Evolutionary conservation across 1,140 invertebrate species (phyloP).

Genomic region (Sycophila sp.): DNA sequence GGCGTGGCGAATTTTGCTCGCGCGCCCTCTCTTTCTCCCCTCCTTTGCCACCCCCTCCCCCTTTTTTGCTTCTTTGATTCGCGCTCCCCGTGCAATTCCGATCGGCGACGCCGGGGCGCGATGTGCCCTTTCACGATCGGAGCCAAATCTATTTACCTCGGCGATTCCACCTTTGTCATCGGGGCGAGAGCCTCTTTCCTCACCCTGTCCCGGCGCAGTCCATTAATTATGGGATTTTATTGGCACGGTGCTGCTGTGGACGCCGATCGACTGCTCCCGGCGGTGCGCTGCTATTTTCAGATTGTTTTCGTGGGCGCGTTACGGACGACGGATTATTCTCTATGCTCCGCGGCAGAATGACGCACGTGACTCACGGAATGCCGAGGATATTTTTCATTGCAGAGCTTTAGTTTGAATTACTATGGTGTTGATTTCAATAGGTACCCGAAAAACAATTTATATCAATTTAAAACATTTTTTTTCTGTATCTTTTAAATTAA

Average conservation of each 20-base stretch:
- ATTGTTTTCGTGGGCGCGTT: conserved; percentile 16
- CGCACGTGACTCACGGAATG: too few relatives aligned
- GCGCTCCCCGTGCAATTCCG: conserved; percentile 33
- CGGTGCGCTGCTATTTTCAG: not conserved
- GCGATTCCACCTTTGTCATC: conserved; percentile 26
- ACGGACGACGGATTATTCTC: not conserved
- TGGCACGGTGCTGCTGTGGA: not conserved
- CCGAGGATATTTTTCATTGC: too few relatives aligned
- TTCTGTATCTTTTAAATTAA: too few relatives aligned
- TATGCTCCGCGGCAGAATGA: too few relatives aligned
- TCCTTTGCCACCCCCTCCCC: not conserved
- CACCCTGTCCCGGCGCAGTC: not conserved
- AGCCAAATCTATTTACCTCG: conserved; percentile 21
- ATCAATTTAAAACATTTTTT: too few relatives aligned
- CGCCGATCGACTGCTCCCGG: conserved; percentile 2
- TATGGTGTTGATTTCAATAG: too few relatives aligned
- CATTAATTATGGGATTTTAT: conserved; percentile 23
- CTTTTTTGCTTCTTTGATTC: conserved; percentile 18
- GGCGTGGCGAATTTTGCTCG: conserved; percentile 49
- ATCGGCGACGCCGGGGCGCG: not conserved
- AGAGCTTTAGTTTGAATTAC: too few relatives aligned
- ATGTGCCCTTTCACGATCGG: not conserved
- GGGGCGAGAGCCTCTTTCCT: not conserved
- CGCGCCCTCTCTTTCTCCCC: too few relatives aligned
- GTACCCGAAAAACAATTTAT: too few relatives aligned